phyloP scores from a whole-genome alignment of 2,113 vertebrate species.

The Hiodon alosoides region DNA sequence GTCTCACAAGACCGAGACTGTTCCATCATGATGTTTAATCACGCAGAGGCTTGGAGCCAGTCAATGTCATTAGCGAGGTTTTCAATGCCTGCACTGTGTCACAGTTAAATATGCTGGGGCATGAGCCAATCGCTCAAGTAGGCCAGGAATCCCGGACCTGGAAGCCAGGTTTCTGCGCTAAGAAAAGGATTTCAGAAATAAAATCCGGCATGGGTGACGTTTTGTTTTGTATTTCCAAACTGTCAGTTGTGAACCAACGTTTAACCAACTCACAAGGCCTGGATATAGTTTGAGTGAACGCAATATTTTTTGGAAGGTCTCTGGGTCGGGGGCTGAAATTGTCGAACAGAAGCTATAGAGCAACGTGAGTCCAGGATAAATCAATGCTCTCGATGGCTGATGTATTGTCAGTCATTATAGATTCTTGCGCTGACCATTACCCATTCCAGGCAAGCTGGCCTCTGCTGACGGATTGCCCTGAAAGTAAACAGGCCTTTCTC shows the following conservation, averaged over 20 bases:
- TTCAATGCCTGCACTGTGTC: constrained; percentile 48
- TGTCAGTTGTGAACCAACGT: no score
- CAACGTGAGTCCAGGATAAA: background rate
- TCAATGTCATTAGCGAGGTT: constrained; percentile 37
- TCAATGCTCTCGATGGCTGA: background rate
- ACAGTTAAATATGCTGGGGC: constrained; percentile 27
- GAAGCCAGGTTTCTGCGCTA: background rate
- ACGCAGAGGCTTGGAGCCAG: constrained; percentile 38
- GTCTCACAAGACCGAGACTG: constrained; percentile 1
- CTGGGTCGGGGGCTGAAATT: no score
- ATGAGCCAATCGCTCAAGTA: background rate
- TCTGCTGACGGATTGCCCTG: constrained; percentile 10
- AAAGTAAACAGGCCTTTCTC: constrained; percentile 16
- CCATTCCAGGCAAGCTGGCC: background rate
- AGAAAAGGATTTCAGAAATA: background rate
- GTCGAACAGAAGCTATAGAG: background rate
- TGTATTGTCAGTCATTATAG: background rate
- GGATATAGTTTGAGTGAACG: no score
- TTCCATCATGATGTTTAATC: constrained; percentile 23
- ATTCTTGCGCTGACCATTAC: background rate
- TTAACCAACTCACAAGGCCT: no score
- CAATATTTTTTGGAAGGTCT: no score
- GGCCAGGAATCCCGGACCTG: background rate
- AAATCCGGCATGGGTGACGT: background rate
- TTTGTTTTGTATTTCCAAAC: no score